A percentile compares a stretch with the other conserved stretches of the same genome.
phyloP scores from a whole-genome alignment of 2,113 vertebrate species.

The Neofelis nebulosa region DNA sequence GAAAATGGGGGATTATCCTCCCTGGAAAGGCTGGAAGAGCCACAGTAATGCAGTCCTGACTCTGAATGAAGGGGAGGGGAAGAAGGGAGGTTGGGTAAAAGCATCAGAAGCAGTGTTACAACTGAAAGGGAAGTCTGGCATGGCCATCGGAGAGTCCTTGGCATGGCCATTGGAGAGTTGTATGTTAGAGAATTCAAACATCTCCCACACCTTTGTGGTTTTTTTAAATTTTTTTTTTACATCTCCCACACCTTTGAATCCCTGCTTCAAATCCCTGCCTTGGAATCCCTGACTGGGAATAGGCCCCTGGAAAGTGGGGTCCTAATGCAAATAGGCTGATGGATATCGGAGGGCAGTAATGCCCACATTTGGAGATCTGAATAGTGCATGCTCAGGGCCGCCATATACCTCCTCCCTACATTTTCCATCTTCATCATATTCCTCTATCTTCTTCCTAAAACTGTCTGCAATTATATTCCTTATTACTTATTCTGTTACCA shows the following conservation, averaged over 20 bases:
- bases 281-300: neutral
- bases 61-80: neutral
- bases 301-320: neutral
- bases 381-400: neutral
- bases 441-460: neutral
- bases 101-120: neutral
- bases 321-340: rapidly evolving
- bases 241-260: neutral
- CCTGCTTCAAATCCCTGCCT: no score
- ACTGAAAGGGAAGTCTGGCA: neutral
- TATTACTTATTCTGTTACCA: neutral
- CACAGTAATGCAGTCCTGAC: neutral
- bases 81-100: neutral
- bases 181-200: neutral
- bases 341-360: neutral
- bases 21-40: neutral
- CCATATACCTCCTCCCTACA: rapidly evolving
- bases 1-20: neutral
- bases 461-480: neutral
- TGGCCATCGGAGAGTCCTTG: neutral
- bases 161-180: neutral
- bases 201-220: neutral
- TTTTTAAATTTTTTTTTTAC: no score
- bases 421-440: neutral
- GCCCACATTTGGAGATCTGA: neutral